A percentile compares a stretch with the other conserved stretches of the same genome.
phyloP scores from a whole-genome alignment of 1,140 invertebrate species.

The Pseudoatta argentina region DNA sequence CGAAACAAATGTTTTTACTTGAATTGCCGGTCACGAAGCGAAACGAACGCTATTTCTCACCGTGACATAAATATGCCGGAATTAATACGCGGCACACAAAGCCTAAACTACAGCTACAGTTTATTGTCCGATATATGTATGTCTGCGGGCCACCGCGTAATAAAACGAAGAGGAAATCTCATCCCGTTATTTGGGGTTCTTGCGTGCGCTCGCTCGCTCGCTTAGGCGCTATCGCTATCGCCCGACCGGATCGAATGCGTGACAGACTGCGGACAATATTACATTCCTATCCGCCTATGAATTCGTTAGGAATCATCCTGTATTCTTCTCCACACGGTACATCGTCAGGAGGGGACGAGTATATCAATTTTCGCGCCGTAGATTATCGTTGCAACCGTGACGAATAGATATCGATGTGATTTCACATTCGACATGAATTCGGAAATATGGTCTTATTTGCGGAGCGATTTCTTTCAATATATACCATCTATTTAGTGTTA shows the following conservation, averaged over 20 bases:
- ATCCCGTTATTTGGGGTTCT: constrained; percentile 29
- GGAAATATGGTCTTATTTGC: constrained; percentile 21
- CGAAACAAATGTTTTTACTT: constrained; percentile 67
- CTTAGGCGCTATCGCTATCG: constrained; percentile 44
- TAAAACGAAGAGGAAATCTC: constrained; percentile 68
- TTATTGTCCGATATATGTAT: constrained; percentile 76
- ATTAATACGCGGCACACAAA: constrained; percentile 84
- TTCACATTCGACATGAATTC: constrained; percentile 48
- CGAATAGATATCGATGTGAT: constrained; percentile 64
- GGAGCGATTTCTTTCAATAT: constrained; percentile 13
- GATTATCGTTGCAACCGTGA: constrained; percentile 64
- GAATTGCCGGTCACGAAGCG: constrained; percentile 48
- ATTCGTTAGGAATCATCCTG: constrained; percentile 71
- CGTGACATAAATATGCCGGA: constrained; percentile 79
- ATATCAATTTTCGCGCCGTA: constrained; percentile 35
- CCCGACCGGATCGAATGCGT: constrained; percentile 79
- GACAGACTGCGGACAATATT: constrained; percentile 81
- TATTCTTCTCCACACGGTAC: background rate
- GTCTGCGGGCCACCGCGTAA: constrained; percentile 70
- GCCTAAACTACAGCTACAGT: constrained; percentile 77
- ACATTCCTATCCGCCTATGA: constrained; percentile 80
- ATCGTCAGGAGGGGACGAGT: constrained; percentile 51
- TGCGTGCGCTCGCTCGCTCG: constrained; percentile 7
- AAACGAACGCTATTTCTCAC: constrained; percentile 26
- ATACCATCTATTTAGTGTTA: background rate